phyloP scores from a whole-genome alignment of 2,797 vertebrate species.

The Sebastes matsubarae region DNA sequence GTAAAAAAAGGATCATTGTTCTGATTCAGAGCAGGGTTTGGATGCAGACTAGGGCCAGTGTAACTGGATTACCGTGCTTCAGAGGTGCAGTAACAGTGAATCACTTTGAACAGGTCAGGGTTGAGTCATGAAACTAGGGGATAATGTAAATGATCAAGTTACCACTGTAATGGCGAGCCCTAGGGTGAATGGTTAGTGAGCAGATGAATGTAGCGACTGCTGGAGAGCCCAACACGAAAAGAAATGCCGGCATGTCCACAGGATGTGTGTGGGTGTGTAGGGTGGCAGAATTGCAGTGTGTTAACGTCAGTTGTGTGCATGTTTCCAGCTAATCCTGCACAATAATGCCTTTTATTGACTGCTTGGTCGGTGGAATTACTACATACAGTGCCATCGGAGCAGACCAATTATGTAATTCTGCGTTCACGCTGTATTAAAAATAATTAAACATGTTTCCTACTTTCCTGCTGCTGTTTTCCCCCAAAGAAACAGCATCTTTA shows the following conservation, averaged over 20 bases:
- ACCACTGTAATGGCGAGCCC: background rate
- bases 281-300: background rate
- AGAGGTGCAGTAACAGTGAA: background rate
- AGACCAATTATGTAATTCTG: background rate
- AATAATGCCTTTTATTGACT: background rate
- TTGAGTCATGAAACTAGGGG: background rate
- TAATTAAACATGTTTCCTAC: background rate
- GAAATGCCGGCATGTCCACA: no score
- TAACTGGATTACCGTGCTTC: slow-evolving; percentile 11
- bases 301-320: background rate
- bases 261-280: background rate
- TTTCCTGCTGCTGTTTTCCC: background rate
- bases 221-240: background rate
- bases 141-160: background rate
- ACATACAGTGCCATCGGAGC: background rate
- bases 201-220: background rate
- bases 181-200: background rate
- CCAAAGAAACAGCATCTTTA: background rate
- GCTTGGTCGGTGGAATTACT: background rate
- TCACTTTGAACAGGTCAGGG: background rate
- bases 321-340: background rate
- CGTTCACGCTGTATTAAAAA: background rate
- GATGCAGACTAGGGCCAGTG: background rate
- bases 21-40: background rate
- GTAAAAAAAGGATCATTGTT: slow-evolving; percentile 14